phyloP scores from a whole-genome alignment of 2,888 invertebrate genomes.

The Sminthurides aquaticus region DNA sequence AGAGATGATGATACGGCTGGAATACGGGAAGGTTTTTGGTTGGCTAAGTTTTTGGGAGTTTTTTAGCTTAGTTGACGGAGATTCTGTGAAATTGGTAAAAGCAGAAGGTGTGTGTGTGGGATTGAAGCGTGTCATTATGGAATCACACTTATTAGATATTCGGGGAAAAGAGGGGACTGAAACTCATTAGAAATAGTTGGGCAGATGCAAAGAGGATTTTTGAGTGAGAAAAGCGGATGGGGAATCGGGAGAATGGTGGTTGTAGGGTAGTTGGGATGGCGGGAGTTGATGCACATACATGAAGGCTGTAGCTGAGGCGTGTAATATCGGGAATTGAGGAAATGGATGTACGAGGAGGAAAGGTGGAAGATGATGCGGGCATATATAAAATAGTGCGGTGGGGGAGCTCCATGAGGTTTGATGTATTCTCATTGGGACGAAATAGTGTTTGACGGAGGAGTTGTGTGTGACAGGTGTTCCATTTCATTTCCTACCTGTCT shows the following conservation, averaged over 20 bases:
- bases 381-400: too few species aligned
- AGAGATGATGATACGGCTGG: too few species aligned
- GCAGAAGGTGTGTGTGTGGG: not conserved
- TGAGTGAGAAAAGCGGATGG: not conserved
- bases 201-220: not conserved
- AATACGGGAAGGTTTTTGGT: not conserved
- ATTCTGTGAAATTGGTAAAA: not conserved
- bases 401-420: too few species aligned
- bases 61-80: not conserved
- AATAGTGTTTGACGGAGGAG: not conserved
- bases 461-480: slow-evolving; percentile 35
- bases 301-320: not conserved
- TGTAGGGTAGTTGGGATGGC: too few species aligned
- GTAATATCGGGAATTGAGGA: not conserved
- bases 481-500: slow-evolving; percentile 31
- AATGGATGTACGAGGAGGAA: not conserved
- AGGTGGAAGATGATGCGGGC: not conserved
- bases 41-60: not conserved
- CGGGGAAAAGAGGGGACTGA: not conserved
- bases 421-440: not conserved
- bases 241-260: too few species aligned
- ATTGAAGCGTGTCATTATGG: not conserved
- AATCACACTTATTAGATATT: not conserved
- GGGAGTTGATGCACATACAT: not conserved
- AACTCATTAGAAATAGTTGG: not conserved